Percentiles rank a stretch among this genome's conserved stretches.
Evolutionary conservation across 2,888 invertebrate genomes (phyloP).

Genomic region (Leptopilina drosophilae): DNA sequence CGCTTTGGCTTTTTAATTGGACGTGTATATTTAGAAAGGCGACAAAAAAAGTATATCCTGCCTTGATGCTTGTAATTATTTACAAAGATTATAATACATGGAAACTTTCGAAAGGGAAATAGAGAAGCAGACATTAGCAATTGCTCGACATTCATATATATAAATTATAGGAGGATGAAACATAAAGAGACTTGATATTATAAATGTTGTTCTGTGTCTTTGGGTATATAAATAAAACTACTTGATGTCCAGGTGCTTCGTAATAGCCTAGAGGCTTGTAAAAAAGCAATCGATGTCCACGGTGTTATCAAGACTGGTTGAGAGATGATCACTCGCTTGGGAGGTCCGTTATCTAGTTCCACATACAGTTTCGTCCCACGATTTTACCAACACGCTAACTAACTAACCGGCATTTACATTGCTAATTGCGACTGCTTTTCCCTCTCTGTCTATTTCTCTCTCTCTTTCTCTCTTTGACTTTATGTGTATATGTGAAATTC

Average conservation of each 20-base stretch:
- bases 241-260: conserved; percentile 16
- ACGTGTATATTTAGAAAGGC: not conserved
- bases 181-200: not conserved
- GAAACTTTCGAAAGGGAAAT: conserved; percentile 22
- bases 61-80: not conserved
- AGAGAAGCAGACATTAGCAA: not conserved
- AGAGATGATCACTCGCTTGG: conserved; percentile 74
- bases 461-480: conserved; percentile 42
- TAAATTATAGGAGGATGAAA: not conserved
- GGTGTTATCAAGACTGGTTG: conserved; percentile 68
- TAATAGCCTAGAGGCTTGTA: conserved; percentile 32
- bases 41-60: not conserved
- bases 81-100: not conserved
- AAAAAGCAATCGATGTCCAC: conserved; percentile 65
- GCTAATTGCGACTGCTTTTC: conserved; percentile 75
- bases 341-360: conserved; percentile 74
- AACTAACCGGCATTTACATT: conserved; percentile 77
- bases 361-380: conserved; percentile 57
- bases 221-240: not conserved
- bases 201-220: not conserved
- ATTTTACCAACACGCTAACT: conserved; percentile 74
- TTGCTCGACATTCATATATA: not conserved
- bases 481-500: conserved; percentile 64
- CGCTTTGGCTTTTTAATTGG: conserved; percentile 6
- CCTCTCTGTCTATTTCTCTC: conserved; percentile 49